Percentiles rank a stretch among this genome's conserved stretches.
phyloP scores from a whole-genome alignment of 2,888 invertebrate species.

The Ommatoiulus sabulosus region DNA sequence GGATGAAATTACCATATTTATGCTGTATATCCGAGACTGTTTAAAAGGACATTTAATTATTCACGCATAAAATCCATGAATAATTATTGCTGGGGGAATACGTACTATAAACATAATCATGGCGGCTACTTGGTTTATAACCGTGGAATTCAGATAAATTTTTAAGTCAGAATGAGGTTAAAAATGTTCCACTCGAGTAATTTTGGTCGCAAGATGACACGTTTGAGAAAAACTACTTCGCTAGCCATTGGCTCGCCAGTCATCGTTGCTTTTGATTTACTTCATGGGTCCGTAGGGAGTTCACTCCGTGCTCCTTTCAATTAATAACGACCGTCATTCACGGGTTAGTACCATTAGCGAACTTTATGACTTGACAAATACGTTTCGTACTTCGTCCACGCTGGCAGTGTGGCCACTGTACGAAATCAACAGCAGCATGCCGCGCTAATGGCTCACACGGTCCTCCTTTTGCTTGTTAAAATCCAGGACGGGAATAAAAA shows the following conservation, averaged over 20 bases:
- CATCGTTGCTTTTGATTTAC: background rate
- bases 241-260: background rate
- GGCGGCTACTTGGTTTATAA: background rate
- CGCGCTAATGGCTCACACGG: slow-evolving; percentile 3
- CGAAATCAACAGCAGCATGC: background rate
- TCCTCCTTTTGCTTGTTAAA: slow-evolving; percentile 40
- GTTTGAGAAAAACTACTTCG: background rate
- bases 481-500: background rate
- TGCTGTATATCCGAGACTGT: background rate
- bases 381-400: background rate
- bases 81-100: background rate
- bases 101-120: background rate
- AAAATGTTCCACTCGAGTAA: background rate
- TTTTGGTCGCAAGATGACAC: background rate
- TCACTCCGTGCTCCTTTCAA: background rate
- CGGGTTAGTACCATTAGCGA: slow-evolving; percentile 30
- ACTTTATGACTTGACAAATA: slow-evolving; percentile 34
- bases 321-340: slow-evolving; percentile 42
- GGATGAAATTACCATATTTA: background rate
- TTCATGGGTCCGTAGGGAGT: background rate
- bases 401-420: background rate
- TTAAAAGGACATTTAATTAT: background rate
- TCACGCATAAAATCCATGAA: background rate
- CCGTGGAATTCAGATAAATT: background rate
- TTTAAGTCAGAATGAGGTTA: background rate